Base-by-base conservation (phyloP, 2,113 vertebrate species). In the Dinomys branickii region DNA sequence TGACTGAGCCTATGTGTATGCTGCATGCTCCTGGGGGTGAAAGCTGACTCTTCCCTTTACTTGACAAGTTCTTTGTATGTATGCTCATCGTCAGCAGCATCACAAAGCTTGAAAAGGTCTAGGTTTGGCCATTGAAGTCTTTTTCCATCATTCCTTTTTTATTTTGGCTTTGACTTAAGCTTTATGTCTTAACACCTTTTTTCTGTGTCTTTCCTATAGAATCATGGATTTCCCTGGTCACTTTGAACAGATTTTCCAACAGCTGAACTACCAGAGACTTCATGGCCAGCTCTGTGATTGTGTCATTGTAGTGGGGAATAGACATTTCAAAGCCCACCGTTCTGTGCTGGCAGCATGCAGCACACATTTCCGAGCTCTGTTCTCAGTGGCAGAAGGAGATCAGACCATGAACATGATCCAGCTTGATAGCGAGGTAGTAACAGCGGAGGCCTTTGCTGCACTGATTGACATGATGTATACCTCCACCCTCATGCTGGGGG, bases 391-490 rank as follows among this genome's bases (percentile, higher is more conserved):
- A 0, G 99, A 99, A 97, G 99, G 99, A 17, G 99, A 99, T 67
- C 98, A 99, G 35, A 99, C 98, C 97, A 99, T 99, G 99, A 99
- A 99, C 88, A 99, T 99, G 99, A 99, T 99, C 98, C 99, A 99
- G 98, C 98, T 99, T 97, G 99, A 99, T 98, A 99, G 99, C 0
- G 99, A 99, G 96, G 99, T 99, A 91, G 99, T 99, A 97, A 99
- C 99, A 0, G 99, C 99, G 0, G 99, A 99, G 97, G 99, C 99
- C 5, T 99, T 99, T 75, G 99, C 99, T 0, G 99, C 99, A 0
- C 99, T 99, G 77, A 99, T 99, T 87, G 99, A 99, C 98, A 99
- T 99, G 99, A 99, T 99, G 99, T 99, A 99, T 82, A 99, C 99
- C 0, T 99, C 99, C 54, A 99, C 99, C 0, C 99, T 99, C 5